Evolutionary conservation across 64 coral and sea anemone species (phyloP), one percentile per base, ranked within the genome.

Genomic region (Porites australiensis): DNA sequence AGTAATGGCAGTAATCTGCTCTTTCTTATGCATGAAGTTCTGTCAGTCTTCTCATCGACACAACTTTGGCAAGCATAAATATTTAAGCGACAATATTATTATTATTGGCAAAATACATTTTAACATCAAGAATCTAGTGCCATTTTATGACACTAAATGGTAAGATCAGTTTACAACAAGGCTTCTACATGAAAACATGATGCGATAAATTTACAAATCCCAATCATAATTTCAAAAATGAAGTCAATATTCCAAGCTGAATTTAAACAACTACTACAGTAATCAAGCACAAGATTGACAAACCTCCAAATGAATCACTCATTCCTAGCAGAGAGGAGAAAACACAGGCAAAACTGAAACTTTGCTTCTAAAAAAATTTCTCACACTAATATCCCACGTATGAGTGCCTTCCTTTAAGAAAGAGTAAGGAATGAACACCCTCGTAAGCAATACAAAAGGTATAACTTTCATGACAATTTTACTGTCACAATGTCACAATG

Each of bases 331-430:
- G 9, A 83, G 68, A 68, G 21, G 16, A 21, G 18, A 22, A 67
- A 50, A 27, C 44, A 50, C 66, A 52, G 2, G 4, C 45, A 79
- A 4, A 11, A 44, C 50, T 60, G 21, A 21, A 79, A 79, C 7
- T 50, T 83, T 60, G 51, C 64, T 68, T 64, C 62, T 64, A 44
- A 23, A 68, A 43, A 64, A 83, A 67, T n/a, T 83, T 83, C 81
- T 50, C 62, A 64, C 62, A 68, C 61, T 83, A 67, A 66, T 83
- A 83, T 83, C 19, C 20, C 19, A 3, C 19, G 6, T 51, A 67
- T 22, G 62, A 83, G 27, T 51, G 81, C 62, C 20, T 83, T 83
- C 62, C 81, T 18, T 15, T 46, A 63, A 46, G 62, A 68, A 50
- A 46, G 4, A 19, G 44, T 49, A n/a, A 67, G 44, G 44, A 49